Base-by-base conservation (phyloP, 2,797 vertebrate genomes). In the Sciaenops ocellatus region DNA sequence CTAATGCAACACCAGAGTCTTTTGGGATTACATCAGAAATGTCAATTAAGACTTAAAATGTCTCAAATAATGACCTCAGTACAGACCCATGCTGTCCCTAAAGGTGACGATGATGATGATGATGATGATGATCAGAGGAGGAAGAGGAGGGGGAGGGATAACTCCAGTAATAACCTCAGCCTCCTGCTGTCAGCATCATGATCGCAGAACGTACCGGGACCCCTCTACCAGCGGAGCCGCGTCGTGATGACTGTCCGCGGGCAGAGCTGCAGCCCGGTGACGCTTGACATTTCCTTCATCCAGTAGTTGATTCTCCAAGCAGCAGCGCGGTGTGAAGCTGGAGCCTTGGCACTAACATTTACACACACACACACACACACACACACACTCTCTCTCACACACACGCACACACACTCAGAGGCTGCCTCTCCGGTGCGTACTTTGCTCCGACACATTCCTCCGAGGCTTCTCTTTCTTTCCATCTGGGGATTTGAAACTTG, bases 151-250 rank as follows among this genome's bases (percentile, higher is more conserved):
- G 65, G 85, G 82, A 80, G 88, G 87, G 88, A 67, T 83, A 82
- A 82, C 82, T 79, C 60, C 79, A 82, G 87, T 85, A 90, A 92
- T 90, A 92, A 86, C 87, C 77, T 48, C 79, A 77, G 69, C 85
- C 79, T 78, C 75, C 66, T 62, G 79, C 81, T 72, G 78, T 76
- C 84, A 73, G 82, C 89, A 71, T 73, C 84, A 83, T 83, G 78
- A 77, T 79, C 72, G 57, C 84, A 82, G 56, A 65, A 67, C 51
- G 76, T 10, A 6, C 66, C 82, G 78, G 89, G 87, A 84, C 66
- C 57, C 50, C 54, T 48, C 67, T 64, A 68, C 11, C 50, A 74
- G 50, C 68, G 80, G 55, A 88, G 63, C 76, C 70, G 57, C 77
- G 62, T 69, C 67, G 69, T 71, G 83, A 72, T 78, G 85, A 73